These are phyloP conservation scores for Rhinoraja longicauda DNA, from an alignment of 2,797 vertebrate genomes.

Conservation along the genomic window DNA sequence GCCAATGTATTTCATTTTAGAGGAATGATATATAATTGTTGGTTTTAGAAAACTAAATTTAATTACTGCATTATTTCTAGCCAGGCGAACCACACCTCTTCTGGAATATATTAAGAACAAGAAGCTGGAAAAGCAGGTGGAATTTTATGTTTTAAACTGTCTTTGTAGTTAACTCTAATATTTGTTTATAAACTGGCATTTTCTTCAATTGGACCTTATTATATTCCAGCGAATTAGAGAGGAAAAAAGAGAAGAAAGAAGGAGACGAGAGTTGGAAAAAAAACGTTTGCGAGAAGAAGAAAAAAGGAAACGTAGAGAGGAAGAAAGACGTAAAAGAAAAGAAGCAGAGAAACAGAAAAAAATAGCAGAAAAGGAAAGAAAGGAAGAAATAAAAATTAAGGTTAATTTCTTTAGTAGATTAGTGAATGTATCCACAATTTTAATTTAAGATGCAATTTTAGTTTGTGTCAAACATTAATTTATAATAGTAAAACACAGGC, in stretches of 20 bases:
- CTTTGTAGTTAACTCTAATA: neutral
- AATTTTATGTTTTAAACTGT: slow-evolving; percentile 47
- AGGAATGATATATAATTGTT: neutral
- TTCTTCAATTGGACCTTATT: neutral
- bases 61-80: slow-evolving; percentile 53
- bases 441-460: neutral
- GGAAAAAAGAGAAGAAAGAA: slow-evolving; percentile 90
- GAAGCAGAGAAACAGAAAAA: slow-evolving; percentile 87
- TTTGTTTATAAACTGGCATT: slow-evolving; percentile 16
- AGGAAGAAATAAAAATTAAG: slow-evolving; percentile 89
- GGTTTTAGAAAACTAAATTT: slow-evolving; percentile 28
- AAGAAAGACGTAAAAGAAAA: slow-evolving; percentile 83
- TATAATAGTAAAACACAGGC: too few species aligned
- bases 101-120: slow-evolving; percentile 98
- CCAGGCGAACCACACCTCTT: slow-evolving; percentile 92
- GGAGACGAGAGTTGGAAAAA: slow-evolving; percentile 84
- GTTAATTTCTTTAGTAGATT: slow-evolving; percentile 51
- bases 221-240: slow-evolving; percentile 82
- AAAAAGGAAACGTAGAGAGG: slow-evolving; percentile 84
- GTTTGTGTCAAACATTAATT: neutral
- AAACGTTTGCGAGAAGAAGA: slow-evolving; percentile 89
- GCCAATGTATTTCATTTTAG: slow-evolving; percentile 14
- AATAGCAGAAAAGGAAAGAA: slow-evolving; percentile 82
- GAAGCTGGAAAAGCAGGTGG: slow-evolving; percentile 97
- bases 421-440: neutral